phyloP scores from a whole-genome alignment of 2,888 invertebrate species.

The Bimastos eiseni region DNA sequence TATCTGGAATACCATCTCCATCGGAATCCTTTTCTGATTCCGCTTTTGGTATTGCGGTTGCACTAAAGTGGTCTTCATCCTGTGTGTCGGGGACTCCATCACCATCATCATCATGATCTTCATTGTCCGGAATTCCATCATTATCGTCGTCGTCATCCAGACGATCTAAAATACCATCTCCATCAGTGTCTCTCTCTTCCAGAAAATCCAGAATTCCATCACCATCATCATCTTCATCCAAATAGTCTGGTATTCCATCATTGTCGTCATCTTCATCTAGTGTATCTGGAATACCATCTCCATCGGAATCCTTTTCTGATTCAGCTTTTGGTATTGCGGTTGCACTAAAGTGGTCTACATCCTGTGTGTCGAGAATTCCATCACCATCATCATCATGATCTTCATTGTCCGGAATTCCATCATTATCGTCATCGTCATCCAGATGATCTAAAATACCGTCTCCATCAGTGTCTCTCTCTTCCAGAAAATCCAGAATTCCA shows the following conservation, averaged over 20 bases:
- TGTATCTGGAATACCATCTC: constrained; percentile 31
- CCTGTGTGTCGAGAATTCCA: constrained; percentile 48
- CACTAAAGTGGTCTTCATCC: neutral
- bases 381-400: constrained; percentile 43
- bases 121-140: constrained; percentile 45
- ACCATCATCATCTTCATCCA: constrained; percentile 43
- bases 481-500: constrained; percentile 39
- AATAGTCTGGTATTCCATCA: constrained; percentile 50
- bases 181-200: constrained; percentile 33
- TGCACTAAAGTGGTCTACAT: constrained; percentile 1
- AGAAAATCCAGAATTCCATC: constrained; percentile 43
- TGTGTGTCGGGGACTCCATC: constrained; percentile 22
- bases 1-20: constrained; percentile 51
- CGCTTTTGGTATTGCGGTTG: neutral
- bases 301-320: constrained; percentile 28
- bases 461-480: constrained; percentile 32
- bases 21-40: constrained; percentile 37
- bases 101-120: constrained; percentile 40
- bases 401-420: constrained; percentile 26
- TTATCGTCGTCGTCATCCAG: constrained; percentile 37
- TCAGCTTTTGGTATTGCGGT: neutral
- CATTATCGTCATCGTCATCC: constrained; percentile 24
- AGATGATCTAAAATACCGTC: constrained; percentile 43
- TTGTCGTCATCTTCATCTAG: constrained; percentile 48
- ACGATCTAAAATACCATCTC: constrained; percentile 31